Evolutionary conservation across 2,888 invertebrate species (phyloP).

Genomic region (Metallyticus violacea): DNA sequence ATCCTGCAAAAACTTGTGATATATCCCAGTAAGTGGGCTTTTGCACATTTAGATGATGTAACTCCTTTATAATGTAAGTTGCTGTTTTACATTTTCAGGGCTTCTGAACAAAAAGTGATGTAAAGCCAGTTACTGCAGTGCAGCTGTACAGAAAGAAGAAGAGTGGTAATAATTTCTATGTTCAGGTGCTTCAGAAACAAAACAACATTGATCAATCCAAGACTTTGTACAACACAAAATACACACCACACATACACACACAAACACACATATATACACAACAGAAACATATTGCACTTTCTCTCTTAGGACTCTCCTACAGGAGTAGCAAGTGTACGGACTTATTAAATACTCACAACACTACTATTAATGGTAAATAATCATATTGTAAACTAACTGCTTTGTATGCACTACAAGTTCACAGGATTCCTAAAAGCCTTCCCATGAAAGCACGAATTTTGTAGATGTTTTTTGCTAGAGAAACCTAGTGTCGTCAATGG

Average conservation of each 20-base stretch:
- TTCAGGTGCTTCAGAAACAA: constrained; percentile 11
- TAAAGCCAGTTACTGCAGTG: not conserved
- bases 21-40: too few species aligned
- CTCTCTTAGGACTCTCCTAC: not conserved
- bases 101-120: not conserved
- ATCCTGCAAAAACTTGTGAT: too few species aligned
- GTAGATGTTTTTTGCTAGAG: constrained; percentile 16
- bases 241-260: not conserved
- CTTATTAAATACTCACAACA: not conserved
- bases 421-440: constrained; percentile 11
- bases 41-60: too few species aligned
- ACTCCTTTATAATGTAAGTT: too few species aligned
- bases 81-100: not conserved
- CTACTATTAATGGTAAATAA: constrained; percentile 12
- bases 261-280: not conserved
- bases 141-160: not conserved
- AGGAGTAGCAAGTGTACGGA: not conserved
- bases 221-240: not conserved
- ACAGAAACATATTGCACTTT: not conserved
- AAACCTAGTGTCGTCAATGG: not conserved
- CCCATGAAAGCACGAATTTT: constrained; percentile 9
- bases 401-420: constrained; percentile 15
- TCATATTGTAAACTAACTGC: not conserved
- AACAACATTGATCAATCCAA: not conserved
- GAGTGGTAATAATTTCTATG: not conserved